These are phyloP conservation scores for Tapera naevia DNA, from an alignment of 2,797 vertebrate species.

Conservation along the genomic window DNA sequence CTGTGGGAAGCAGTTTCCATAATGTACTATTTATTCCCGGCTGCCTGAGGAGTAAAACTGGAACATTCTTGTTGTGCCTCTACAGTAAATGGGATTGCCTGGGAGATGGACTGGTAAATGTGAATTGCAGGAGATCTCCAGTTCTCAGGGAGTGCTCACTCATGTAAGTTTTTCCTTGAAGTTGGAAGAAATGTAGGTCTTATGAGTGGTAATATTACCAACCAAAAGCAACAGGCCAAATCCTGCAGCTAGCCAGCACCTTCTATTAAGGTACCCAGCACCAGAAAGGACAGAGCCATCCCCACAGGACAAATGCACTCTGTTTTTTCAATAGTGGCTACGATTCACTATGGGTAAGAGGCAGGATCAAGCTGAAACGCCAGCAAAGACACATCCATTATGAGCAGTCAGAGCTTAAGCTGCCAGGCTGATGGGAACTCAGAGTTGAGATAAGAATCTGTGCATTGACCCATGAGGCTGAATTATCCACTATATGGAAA, in stretches of 20 bases:
- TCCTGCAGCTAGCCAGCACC: background rate
- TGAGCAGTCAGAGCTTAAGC: background rate
- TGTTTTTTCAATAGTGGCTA: background rate
- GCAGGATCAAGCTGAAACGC: background rate
- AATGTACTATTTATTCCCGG: background rate
- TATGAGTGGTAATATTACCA: background rate
- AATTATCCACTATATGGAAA: background rate
- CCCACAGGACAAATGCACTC: background rate
- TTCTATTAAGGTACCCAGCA: background rate
- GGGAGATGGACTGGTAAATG: background rate
- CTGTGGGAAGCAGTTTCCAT: background rate
- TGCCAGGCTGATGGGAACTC: conserved; percentile 10
- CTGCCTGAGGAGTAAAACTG: background rate
- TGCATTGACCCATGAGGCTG: background rate
- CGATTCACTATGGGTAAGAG: background rate
- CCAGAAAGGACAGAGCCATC: background rate
- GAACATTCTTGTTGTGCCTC: too few relatives aligned
- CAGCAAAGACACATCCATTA: background rate
- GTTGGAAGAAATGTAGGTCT: background rate
- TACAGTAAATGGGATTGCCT: background rate
- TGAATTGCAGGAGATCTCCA: background rate
- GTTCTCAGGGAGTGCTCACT: background rate
- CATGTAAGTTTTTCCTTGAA: rapidly evolving
- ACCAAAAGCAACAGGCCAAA: background rate
- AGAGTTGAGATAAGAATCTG: background rate